Percentiles rank a stretch among this genome's conserved stretches.
Conservation (phyloP, 2,888 invertebrate species). For the Stictocephala bisonia region DNA sequence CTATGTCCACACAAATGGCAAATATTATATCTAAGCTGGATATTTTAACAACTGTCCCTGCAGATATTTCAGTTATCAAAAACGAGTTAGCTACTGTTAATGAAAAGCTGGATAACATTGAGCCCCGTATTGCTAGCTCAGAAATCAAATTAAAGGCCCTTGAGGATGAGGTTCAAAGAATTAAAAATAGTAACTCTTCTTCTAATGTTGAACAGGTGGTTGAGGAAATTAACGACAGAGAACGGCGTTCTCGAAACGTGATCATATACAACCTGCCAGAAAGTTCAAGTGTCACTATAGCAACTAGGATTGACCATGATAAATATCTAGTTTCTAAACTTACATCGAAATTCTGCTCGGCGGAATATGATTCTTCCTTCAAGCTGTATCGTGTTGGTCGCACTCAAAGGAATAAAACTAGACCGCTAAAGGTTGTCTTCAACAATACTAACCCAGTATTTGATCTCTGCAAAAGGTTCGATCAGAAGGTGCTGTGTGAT, state of each 20-base stretch:
- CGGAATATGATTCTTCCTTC: not conserved
- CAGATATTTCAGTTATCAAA: not conserved
- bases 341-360: not conserved
- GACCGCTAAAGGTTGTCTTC: not conserved
- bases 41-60: not conserved
- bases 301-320: slow-evolving; percentile 1
- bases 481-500: too few species aligned
- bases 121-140: slow-evolving; percentile 3
- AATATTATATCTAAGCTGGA: slow-evolving; percentile 2
- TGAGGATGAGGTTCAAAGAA: not conserved
- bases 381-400: not conserved
- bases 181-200: not conserved
- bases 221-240: slow-evolving; percentile 1
- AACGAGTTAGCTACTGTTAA: not conserved
- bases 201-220: not conserved
- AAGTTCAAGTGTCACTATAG: not conserved
- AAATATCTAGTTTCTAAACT: not conserved
- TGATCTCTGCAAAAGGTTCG: not conserved
- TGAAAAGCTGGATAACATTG: slow-evolving; percentile 2
- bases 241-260: not conserved
- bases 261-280: slow-evolving; percentile 5
- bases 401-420: not conserved
- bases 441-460: not conserved
- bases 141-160: not conserved
- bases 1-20: slow-evolving; percentile 7